phyloP scores from a whole-genome alignment of 37 sponge, comb jelly and placozoan genomes.

The Diacarnus erythraeanus region DNA sequence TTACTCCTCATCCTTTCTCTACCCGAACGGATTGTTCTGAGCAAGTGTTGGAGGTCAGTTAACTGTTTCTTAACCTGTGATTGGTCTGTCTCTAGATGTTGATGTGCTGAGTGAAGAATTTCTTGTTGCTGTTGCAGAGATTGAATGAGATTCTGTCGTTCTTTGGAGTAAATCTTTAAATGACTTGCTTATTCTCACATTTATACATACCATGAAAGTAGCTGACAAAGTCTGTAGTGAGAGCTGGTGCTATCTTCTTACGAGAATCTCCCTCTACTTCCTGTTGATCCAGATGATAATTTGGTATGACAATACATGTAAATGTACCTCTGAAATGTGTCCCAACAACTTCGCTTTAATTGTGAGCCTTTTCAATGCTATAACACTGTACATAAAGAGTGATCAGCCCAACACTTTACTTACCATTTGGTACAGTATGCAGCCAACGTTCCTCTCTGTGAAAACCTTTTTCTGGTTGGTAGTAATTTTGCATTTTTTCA shows the following conservation, averaged over 20 bases:
- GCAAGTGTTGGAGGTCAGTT: not conserved
- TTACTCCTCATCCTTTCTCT: not conserved
- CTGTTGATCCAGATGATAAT: not conserved
- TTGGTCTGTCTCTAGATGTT: slow-evolving; percentile 28
- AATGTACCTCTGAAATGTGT: not conserved
- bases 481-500: slow-evolving; percentile 51
- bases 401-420: not conserved
- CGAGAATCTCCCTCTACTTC: slow-evolving; percentile 2
- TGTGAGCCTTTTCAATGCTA: slow-evolving; percentile 37
- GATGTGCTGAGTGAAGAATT: not conserved
- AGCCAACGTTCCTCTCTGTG: slow-evolving; percentile 12
- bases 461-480: slow-evolving; percentile 24
- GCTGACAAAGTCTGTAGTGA: slow-evolving; percentile 74
- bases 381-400: not conserved
- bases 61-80: slow-evolving; percentile 12
- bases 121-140: slow-evolving; percentile 8
- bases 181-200: not conserved
- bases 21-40: slow-evolving; percentile 5
- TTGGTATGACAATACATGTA: not conserved
- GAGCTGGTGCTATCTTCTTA: slow-evolving; percentile 36
- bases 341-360: slow-evolving; percentile 56
- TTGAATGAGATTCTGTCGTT: slow-evolving; percentile 1
- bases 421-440: slow-evolving; percentile 39
- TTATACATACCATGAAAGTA: slow-evolving; percentile 62
- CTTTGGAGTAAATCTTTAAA: slow-evolving; percentile 11